Evolutionary conservation across 2,113 vertebrate genomes (phyloP), one percentile per base, ranked within the genome.

Genomic region (Hippocampus barbouri): DNA sequence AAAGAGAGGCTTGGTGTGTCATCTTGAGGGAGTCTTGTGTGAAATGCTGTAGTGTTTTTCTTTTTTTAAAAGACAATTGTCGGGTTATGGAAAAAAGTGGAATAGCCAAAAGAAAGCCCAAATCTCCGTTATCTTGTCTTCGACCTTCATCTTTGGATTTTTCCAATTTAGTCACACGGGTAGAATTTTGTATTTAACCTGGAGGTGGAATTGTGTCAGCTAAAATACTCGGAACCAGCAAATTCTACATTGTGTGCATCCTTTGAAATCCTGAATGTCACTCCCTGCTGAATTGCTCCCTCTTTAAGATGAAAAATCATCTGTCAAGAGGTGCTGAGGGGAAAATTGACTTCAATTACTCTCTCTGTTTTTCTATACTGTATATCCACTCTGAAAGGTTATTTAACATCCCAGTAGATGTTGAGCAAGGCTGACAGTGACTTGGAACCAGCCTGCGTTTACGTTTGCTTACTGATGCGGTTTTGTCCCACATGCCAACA

Each of bases 391-490:
- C 93, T 91, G 89, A 81, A 90, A 87, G 89, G 91, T 94, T 91
- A 94, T 94, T 95, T 94, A 84, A 95, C 94, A 95, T 95, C 94
- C 94, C 92, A 81, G 90, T 92, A 91, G 93, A 94, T 93, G 92
- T 93, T 93, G 93, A 93, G 93, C 90, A 92, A 90, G 85, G 87
- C 91, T 93, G 93, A 93, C 92, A 84, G 88, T 78, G 88, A 91
- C 81, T 86, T 94, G 94, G 93, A 92, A 66, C 62, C 69, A 56
- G 47, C 83, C 91, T 88, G 90, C 81, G 75, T 82, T 88, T 84
- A 87, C 81, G 88, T 88, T 89, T 69, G 81, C 85, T 86, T 74
- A 86, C 91, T 91, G 88, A 66, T 80, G 72, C 25, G 56, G 63
- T 70, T 49, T 69, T 79, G 71, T 73, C 68, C 73, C 47, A 45